Conservation (phyloP, 2,113 vertebrate species). For the Sminthopsis crassicaudata region DNA sequence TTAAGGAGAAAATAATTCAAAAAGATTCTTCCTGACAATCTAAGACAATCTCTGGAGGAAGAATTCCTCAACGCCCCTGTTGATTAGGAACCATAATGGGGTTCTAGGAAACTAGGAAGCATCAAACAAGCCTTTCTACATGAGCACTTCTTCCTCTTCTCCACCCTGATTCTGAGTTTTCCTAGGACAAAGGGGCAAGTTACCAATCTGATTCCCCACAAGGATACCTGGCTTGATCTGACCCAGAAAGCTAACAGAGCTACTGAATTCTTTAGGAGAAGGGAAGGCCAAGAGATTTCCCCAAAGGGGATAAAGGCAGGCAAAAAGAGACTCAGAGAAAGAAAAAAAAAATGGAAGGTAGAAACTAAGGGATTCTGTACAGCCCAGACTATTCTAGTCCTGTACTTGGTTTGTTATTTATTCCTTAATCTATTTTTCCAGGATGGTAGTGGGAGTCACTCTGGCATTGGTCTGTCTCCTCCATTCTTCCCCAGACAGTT, state of each 20-base stretch:
- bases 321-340: background rate
- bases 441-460: background rate
- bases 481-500: background rate
- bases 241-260: background rate
- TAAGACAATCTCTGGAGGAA: background rate
- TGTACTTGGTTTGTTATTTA: background rate
- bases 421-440: background rate
- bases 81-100: background rate
- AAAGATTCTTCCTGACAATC: background rate
- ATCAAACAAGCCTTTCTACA: background rate
- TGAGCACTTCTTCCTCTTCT: conserved; percentile 18
- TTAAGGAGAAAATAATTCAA: background rate
- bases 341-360: background rate
- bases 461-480: background rate
- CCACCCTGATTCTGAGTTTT: conserved; percentile 35
- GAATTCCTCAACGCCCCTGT: background rate
- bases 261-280: background rate
- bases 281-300: background rate
- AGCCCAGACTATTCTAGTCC: background rate
- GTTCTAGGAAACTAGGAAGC: conserved; percentile 26
- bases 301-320: background rate
- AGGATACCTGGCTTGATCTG: background rate
- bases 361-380: background rate
- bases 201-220: background rate
- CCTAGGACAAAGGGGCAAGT: background rate